Evolutionary conservation across 2,113 vertebrate species (phyloP).

Genomic region (Aspidoscelis tigris): DNA sequence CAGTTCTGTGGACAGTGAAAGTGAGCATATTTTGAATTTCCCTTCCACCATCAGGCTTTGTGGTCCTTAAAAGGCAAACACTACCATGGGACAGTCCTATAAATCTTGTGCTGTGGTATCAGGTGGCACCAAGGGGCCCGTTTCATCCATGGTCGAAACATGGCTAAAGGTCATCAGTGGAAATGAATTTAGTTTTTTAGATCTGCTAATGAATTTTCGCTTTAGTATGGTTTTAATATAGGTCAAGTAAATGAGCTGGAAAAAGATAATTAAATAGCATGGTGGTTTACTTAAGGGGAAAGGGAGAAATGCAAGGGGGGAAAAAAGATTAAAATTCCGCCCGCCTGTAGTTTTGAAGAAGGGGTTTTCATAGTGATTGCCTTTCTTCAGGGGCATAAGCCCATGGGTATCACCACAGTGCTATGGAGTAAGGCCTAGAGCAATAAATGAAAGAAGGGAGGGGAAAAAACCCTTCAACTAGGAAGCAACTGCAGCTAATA

Average conservation of each 20-base stretch:
- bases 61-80: no score
- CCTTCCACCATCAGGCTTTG: no score
- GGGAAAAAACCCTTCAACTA: conserved; percentile 50
- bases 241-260: conserved; percentile 47
- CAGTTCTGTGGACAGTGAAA: no score
- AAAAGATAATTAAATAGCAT: conserved; percentile 49
- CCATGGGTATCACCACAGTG: conserved; percentile 60
- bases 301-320: background rate
- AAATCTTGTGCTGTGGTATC: background rate
- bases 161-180: conserved; percentile 2
- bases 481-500: conserved; percentile 74
- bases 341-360: conserved; percentile 59
- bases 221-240: conserved; percentile 52
- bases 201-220: conserved; percentile 35
- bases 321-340: conserved; percentile 55
- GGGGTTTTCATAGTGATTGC: conserved; percentile 57
- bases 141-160: conserved; percentile 31
- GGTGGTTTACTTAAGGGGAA: conserved; percentile 45
- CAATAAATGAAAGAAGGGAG: conserved; percentile 58
- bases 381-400: conserved; percentile 55
- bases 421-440: conserved; percentile 52
- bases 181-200: conserved; percentile 40
- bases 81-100: background rate
- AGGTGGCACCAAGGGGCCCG: background rate
- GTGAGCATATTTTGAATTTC: no score